phyloP scores from a whole-genome alignment of 2,797 vertebrate genomes.

The Varecia variegata region DNA sequence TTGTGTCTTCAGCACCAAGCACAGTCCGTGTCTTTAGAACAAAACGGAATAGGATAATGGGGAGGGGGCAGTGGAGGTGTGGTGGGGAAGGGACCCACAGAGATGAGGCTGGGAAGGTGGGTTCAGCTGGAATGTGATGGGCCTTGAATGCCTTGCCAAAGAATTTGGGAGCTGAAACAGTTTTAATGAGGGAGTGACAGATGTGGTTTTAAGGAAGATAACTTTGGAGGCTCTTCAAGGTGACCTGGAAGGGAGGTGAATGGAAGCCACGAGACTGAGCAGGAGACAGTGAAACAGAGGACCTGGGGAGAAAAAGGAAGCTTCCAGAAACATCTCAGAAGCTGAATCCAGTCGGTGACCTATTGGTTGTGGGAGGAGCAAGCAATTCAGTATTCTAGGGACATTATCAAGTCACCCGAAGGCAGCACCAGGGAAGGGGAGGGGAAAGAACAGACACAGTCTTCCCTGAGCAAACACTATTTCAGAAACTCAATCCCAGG shows the following conservation, averaged over 20 bases:
- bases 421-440: neutral
- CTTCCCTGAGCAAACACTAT: neutral
- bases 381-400: neutral
- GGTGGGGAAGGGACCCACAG: neutral
- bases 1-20: neutral
- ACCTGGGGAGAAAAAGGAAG: neutral
- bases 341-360: neutral
- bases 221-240: neutral
- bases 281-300: neutral
- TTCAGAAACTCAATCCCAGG: constrained; percentile 29
- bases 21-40: neutral
- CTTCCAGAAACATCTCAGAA: constrained; percentile 13
- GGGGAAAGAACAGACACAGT: neutral
- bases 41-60: neutral
- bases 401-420: neutral
- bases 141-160: neutral
- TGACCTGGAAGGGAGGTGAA: neutral
- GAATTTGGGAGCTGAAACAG: neutral
- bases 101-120: neutral
- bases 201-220: neutral
- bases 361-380: neutral
- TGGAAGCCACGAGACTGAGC: neutral
- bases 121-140: neutral
- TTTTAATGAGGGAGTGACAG: neutral
- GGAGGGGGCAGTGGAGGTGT: rapidly evolving